Conservation (phyloP, 23 tunicate genomes). For the Trididemnum clinides region DNA sequence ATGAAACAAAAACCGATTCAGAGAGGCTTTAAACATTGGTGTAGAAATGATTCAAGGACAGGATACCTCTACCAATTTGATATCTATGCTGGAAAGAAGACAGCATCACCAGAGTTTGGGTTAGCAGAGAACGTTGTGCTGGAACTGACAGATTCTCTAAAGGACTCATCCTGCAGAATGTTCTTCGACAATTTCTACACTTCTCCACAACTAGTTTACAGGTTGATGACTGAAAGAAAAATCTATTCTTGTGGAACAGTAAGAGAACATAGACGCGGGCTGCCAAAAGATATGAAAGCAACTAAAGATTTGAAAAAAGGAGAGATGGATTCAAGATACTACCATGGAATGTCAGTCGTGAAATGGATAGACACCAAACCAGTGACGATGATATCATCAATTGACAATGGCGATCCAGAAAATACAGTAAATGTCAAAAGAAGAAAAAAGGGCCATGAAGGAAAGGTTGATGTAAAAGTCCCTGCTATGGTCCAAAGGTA, state of each 20-base stretch:
- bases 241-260: constrained; percentile 12
- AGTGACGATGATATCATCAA: neutral
- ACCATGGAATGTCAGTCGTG: neutral
- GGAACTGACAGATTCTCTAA: neutral
- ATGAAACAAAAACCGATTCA: too few relatives aligned
- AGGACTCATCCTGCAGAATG: neutral
- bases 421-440: neutral
- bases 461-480: neutral
- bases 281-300: neutral
- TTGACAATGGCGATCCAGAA: neutral
- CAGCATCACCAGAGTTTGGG: neutral
- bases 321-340: constrained; percentile 9
- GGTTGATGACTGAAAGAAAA: constrained; percentile 19
- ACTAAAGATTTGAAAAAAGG: neutral
- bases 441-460: neutral
- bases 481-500: constrained; percentile 18
- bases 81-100: neutral
- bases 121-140: constrained; percentile 3
- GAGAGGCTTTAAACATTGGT: constrained; percentile 11
- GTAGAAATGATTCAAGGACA: constrained; percentile 1
- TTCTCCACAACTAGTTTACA: neutral
- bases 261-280: neutral
- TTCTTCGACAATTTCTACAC: constrained; percentile 18
- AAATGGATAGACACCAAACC: constrained; percentile 8
- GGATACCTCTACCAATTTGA: constrained; percentile 18